Percentiles rank a stretch among this genome's conserved stretches.
Conservation (phyloP, 2,797 vertebrate species). For the Sternotherus odoratus region DNA sequence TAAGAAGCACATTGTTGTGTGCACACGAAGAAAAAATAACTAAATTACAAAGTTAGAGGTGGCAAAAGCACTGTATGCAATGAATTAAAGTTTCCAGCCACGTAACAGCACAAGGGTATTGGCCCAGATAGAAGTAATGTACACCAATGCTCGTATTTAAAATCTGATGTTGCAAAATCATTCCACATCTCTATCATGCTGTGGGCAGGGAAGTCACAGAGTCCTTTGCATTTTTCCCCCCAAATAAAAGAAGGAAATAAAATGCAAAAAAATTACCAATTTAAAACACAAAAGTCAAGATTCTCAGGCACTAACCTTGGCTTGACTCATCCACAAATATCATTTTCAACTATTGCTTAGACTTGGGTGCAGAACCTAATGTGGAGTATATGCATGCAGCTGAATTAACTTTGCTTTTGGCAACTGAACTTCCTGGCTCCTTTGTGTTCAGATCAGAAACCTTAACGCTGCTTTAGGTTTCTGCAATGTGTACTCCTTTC, state of each 20-base stretch:
- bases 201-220: fast-evolving
- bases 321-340: neutral
- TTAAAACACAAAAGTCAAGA: neutral
- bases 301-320: conserved; percentile 1
- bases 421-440: neutral
- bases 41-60: fast-evolving
- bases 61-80: neutral
- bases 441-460: neutral
- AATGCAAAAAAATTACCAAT: neutral
- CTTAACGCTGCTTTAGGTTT: neutral
- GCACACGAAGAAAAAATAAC: fast-evolving
- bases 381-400: neutral
- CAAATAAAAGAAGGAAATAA: neutral
- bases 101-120: fast-evolving
- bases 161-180: neutral
- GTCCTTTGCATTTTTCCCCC: neutral
- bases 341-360: neutral
- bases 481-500: neutral
- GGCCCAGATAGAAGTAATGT: neutral
- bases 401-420: neutral
- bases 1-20: fast-evolving
- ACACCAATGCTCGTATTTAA: neutral
- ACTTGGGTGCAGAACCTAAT: neutral
- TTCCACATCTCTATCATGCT: fast-evolving
- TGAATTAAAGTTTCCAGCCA: neutral